A percentile compares a stretch with the other conserved stretches of the same genome.
These are phyloP conservation scores for Barnardius zonarius DNA, from an alignment of 2,113 vertebrate genomes.

Conservation along the genomic window DNA sequence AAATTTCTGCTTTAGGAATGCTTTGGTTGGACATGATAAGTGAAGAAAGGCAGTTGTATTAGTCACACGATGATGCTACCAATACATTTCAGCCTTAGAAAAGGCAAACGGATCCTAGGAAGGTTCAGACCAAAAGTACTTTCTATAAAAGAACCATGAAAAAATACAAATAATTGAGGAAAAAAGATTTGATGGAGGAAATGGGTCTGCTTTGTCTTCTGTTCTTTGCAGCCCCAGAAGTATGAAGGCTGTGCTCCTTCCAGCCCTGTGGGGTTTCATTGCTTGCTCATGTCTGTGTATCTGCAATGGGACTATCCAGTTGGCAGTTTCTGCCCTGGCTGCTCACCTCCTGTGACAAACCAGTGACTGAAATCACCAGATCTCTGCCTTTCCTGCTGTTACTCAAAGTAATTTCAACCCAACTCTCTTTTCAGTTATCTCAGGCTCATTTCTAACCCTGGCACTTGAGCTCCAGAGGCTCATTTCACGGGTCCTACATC, in stretches of 20 bases:
- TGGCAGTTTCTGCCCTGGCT: constrained; percentile 11
- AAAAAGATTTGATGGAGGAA: not conserved
- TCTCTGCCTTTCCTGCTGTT: constrained; percentile 10
- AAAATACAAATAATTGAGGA: not conserved
- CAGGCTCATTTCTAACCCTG: not conserved
- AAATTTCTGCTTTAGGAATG: not conserved
- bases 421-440: constrained; percentile 55
- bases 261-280: not conserved
- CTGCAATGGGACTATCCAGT: not conserved
- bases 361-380: constrained; percentile 18
- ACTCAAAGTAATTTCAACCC: constrained; percentile 2
- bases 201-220: not conserved
- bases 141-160: not conserved
- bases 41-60: not conserved
- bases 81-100: not conserved
- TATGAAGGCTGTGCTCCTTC: not conserved
- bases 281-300: not conserved
- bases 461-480: not conserved
- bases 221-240: not conserved
- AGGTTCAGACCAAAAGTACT: not conserved
- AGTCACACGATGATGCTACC: not conserved
- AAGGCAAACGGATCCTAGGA: not conserved
- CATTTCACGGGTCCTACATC: no score
- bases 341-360: constrained; percentile 6
- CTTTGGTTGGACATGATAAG: not conserved